These are phyloP conservation scores for Octomys mimax DNA, from an alignment of 2,797 vertebrate genomes.

Conservation along the genomic window DNA sequence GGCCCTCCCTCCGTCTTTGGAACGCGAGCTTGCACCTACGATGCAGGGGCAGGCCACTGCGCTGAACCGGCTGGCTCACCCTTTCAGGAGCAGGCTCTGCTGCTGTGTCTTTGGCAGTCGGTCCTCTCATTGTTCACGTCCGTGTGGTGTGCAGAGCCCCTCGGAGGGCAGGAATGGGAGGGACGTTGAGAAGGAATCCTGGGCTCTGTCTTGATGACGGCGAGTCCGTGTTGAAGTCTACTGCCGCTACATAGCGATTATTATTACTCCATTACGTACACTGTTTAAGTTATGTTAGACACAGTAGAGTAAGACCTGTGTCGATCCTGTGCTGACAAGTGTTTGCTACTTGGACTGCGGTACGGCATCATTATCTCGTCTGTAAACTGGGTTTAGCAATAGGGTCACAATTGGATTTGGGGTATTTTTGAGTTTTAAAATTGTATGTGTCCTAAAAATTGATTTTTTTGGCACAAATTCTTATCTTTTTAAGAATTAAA, in stretches of 20 bases:
- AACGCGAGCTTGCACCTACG: neutral
- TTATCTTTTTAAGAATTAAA: neutral
- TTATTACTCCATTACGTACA: neutral
- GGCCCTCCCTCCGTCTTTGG: slow-evolving; percentile 70
- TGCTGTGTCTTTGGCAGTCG: neutral
- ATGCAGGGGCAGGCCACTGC: neutral
- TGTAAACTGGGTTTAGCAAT: neutral
- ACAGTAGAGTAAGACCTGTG: neutral
- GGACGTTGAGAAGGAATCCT: neutral
- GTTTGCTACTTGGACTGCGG: rapidly evolving
- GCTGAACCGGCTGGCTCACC: neutral
- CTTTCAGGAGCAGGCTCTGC: neutral
- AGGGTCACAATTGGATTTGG: neutral
- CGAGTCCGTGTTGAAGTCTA: neutral
- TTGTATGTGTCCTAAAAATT: neutral
- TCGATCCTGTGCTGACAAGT: neutral
- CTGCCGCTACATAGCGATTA: neutral
- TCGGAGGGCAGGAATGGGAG: neutral
- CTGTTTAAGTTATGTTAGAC: neutral
- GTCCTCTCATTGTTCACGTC: neutral
- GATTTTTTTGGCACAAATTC: neutral
- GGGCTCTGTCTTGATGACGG: neutral
- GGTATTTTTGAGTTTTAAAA: neutral
- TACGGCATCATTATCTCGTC: neutral
- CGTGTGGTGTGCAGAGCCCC: neutral